Conservation (phyloP, 2,113 vertebrate genomes). For the Varanus salvator region DNA sequence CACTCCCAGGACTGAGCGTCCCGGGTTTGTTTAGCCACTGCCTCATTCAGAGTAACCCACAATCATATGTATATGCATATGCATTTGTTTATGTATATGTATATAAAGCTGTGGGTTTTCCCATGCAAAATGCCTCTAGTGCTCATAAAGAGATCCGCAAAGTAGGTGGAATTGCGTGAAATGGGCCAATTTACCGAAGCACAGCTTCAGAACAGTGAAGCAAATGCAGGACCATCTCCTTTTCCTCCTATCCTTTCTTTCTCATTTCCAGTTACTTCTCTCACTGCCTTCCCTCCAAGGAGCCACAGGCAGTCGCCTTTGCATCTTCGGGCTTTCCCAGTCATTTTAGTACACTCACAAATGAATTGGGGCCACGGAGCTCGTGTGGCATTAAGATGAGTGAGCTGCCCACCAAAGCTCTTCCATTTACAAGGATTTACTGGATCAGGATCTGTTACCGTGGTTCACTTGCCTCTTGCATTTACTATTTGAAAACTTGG, state of each 20-base stretch:
- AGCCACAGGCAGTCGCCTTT: too few relatives aligned
- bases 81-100: too few relatives aligned
- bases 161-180: not conserved
- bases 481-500: not conserved
- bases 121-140: not conserved
- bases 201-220: not conserved
- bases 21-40: too few relatives aligned
- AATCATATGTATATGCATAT: too few relatives aligned
- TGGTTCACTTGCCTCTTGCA: not conserved
- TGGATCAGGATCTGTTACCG: constrained; percentile 24
- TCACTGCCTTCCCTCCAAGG: not conserved
- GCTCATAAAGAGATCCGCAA: not conserved
- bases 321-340: not conserved
- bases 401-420: not conserved
- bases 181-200: not conserved
- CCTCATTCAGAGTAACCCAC: too few relatives aligned
- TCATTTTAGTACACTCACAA: not conserved
- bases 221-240: constrained; percentile 44
- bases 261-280: not conserved
- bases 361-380: too few relatives aligned
- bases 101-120: too few relatives aligned
- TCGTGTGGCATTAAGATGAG: not conserved
- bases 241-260: not conserved
- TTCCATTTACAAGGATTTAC: not conserved
- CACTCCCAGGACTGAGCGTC: too few relatives aligned